phyloP scores from a whole-genome alignment of 2,797 vertebrate genomes.

The Sebastes minor region DNA sequence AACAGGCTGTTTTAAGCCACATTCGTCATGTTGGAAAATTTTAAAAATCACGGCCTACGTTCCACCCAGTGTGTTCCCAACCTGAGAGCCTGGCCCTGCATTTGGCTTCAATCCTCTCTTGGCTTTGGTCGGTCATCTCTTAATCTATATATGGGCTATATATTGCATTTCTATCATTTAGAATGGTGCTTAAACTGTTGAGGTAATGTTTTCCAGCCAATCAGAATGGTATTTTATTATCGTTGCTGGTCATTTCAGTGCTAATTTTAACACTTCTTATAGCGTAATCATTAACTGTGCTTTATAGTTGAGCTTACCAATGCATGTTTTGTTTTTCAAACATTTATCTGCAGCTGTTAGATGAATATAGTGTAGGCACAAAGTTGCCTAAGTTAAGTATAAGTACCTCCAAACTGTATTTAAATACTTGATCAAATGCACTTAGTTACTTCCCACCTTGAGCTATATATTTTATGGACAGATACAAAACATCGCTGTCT shows the following conservation, averaged over 20 bases:
- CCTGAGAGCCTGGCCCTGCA: neutral
- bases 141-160: neutral
- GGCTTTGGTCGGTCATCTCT: too few relatives aligned
- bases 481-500: neutral
- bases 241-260: neutral
- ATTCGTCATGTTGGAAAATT: too few relatives aligned
- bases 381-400: neutral
- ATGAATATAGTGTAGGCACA: neutral
- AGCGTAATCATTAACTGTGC: neutral
- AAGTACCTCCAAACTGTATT: neutral
- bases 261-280: neutral
- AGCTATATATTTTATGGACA: neutral
- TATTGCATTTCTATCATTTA: neutral
- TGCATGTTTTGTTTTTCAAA: neutral
- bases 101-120: neutral
- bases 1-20: too few relatives aligned
- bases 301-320: neutral
- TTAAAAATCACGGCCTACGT: fast-evolving
- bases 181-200: neutral
- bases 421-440: neutral
- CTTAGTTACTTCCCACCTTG: neutral
- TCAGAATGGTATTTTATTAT: neutral
- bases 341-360: neutral
- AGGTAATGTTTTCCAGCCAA: neutral
- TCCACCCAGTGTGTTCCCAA: neutral